Percentiles rank a stretch among this genome's conserved stretches.
Conservation (phyloP, 2,113 vertebrate species). For the Cairina moschata region DNA sequence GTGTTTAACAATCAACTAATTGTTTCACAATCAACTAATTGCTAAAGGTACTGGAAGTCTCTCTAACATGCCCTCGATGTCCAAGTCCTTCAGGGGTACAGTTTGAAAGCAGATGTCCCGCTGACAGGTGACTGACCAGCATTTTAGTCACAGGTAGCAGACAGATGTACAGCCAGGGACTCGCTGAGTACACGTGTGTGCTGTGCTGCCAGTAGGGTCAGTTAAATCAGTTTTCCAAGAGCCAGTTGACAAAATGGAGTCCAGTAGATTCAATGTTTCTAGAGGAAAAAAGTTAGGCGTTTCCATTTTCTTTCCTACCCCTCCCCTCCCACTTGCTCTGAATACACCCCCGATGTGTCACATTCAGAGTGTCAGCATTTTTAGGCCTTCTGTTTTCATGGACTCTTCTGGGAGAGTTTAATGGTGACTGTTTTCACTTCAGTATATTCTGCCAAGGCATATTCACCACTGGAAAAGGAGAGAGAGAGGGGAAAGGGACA, state of each 20-base stretch:
- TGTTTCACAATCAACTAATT: background rate
- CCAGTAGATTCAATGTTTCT: constrained; percentile 49
- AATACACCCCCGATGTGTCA: constrained; percentile 31
- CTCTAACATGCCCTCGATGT: background rate
- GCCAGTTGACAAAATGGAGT: constrained; percentile 18
- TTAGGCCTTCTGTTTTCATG: constrained; percentile 73
- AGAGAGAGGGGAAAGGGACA: background rate
- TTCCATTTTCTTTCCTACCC: background rate
- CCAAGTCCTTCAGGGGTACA: background rate
- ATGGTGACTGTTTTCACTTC: constrained; percentile 96
- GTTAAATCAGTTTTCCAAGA: background rate
- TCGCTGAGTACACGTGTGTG: background rate
- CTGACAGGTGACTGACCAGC: background rate
- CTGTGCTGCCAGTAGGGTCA: constrained; percentile 7
- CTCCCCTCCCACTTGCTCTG: constrained; percentile 19
- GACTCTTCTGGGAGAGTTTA: constrained; percentile 85
- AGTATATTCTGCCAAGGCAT: constrained; percentile 90
- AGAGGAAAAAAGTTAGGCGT: constrained; percentile 35
- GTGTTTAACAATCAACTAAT: background rate
- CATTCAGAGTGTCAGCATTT: constrained; percentile 69
- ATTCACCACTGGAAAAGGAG: constrained; percentile 86
- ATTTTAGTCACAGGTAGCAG: background rate
- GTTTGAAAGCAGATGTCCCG: constrained; percentile 21
- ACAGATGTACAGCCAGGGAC: background rate
- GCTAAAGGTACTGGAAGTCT: background rate